Conservation (phyloP, 2,113 vertebrate species). For the Spizaetus ornatus region DNA sequence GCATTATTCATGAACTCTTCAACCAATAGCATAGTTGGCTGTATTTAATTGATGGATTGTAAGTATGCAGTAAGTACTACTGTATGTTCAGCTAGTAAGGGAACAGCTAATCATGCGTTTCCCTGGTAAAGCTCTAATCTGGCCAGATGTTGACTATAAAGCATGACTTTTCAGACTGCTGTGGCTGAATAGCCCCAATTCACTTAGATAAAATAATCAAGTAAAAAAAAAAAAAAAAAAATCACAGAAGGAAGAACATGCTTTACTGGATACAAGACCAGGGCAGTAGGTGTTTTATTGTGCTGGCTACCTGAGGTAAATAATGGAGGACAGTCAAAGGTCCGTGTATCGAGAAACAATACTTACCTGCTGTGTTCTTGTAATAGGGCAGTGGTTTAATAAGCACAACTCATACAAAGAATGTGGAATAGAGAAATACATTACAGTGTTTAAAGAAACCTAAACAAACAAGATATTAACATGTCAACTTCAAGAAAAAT, state of each 20-base stretch:
- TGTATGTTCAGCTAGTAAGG: background rate
- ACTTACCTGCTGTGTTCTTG: background rate
- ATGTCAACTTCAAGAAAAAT: background rate
- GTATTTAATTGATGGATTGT: background rate
- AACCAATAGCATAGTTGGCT: background rate
- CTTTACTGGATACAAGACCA: background rate
- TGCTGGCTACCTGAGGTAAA: background rate
- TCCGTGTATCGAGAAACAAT: background rate
- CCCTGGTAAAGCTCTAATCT: background rate
- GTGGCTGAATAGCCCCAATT: background rate
- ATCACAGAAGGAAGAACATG: background rate
- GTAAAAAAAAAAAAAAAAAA: background rate
- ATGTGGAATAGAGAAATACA: background rate
- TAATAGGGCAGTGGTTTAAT: background rate
- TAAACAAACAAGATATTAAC: background rate
- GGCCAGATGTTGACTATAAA: background rate
- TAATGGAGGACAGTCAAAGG: background rate
- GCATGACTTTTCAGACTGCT: background rate
- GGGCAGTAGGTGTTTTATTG: background rate
- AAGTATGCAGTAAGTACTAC: background rate
- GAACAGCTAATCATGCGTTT: background rate
- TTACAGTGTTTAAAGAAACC: background rate
- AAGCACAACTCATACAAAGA: background rate
- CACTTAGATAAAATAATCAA: constrained; percentile 25
- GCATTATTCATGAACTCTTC: background rate